Base-by-base conservation (phyloP, 35 echinoderm and acorn worm genomes). In the Lytechinus pictus region DNA sequence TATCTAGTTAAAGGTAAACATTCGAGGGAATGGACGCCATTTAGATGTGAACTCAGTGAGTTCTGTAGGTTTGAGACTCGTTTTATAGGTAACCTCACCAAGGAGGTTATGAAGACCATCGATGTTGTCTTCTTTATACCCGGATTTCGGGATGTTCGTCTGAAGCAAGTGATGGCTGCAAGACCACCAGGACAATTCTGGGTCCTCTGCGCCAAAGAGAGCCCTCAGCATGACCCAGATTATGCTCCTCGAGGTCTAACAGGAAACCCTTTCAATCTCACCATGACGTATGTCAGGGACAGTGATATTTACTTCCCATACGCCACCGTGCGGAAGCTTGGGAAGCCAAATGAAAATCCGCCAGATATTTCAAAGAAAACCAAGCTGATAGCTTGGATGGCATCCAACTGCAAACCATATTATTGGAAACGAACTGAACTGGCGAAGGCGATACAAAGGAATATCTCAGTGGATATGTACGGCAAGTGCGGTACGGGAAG, bases 341-440 rank as follows among this genome's bases (percentile, higher is more conserved):
- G 19, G 52, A 8, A 27, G 10, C 52, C 55, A 24, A 13, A 7
- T 19, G 3, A 29, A 9, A 24, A 9, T 28, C 55, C 95, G 54
- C 92, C 90, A 86, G 33, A 44, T 44, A 61, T 94, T 16, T 55
- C 95, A 54, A 95, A 95, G 58, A 97, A 97, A 79, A 91, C 27
- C 8, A 95, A 97, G 87, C 61, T 97, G 12, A 95, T 97, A 86
- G 88, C 66, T 4, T 97, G 96, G 96, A 86, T 97, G 21, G 94
- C 96, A 28, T 97, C 96, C 86, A 95, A 94, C 71, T 97, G 96
- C 52, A 87, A 97, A 53, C 96, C 61, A n/a, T 53, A 56, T 11
- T 93, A 53, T 27, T 97, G 96, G 96, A 90, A 89, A 27, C 52
- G 97, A 86, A 91, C 28, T 14, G 28, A 94, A 54, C 94, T 97